Conservation (phyloP, 2,113 vertebrate species). For the Misgurnus anguillicaudatus region DNA sequence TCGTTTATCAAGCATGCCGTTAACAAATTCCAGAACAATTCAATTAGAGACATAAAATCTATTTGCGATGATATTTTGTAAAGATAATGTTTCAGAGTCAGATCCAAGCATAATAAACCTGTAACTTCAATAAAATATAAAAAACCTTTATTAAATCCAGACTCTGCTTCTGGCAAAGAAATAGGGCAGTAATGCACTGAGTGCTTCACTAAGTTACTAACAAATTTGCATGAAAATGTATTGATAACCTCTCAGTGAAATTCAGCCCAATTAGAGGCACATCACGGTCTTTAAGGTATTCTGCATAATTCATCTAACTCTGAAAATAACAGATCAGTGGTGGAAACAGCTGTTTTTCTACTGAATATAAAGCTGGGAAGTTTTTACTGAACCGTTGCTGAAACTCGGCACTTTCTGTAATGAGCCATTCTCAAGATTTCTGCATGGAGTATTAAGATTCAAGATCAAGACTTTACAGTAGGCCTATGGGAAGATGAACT, state of each 20-base stretch:
- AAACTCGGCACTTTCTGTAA: constrained; percentile 18
- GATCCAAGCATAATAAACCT: constrained; percentile 2
- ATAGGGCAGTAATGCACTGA: not conserved
- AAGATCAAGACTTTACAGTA: constrained; percentile 19
- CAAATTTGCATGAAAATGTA: constrained; percentile 29
- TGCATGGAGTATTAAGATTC: not conserved
- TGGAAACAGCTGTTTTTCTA: constrained; percentile 32
- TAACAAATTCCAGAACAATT: constrained; percentile 27
- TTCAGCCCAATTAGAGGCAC: constrained; percentile 37
- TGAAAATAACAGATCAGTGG: not conserved
- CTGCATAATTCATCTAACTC: constrained; percentile 36
- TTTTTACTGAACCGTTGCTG: constrained; percentile 15
- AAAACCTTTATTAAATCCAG: not conserved
- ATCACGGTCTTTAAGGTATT: constrained; percentile 24
- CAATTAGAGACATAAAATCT: not conserved
- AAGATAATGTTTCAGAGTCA: not conserved
- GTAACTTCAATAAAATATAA: not conserved
- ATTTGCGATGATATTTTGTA: constrained; percentile 8
- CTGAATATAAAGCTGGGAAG: not conserved
- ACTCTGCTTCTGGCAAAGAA: not conserved
- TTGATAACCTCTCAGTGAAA: constrained; percentile 32
- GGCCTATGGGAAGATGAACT: not conserved
- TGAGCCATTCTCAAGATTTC: constrained; percentile 22
- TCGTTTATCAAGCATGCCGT: not conserved
- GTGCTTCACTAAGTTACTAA: not conserved